Evolutionary conservation across 2,888 invertebrate species (phyloP).

Genomic region (Julus scanicus): DNA sequence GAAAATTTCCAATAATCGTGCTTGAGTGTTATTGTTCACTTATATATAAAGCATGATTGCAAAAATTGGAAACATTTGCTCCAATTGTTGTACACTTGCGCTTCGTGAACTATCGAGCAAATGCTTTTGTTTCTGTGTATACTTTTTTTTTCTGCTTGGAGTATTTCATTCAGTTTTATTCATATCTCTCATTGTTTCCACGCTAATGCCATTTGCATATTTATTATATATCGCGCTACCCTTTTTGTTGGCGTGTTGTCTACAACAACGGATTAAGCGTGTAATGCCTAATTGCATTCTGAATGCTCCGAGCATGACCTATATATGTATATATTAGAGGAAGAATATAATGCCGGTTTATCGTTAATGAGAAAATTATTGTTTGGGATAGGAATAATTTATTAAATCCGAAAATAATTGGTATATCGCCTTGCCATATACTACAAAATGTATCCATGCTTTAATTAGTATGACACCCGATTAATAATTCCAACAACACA

Average conservation of each 20-base stretch:
- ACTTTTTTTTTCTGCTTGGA: too few species aligned
- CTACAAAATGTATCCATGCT: not conserved
- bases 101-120: not conserved
- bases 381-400: not conserved
- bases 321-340: not conserved
- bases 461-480: not conserved
- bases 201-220: not conserved
- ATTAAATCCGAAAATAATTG: not conserved
- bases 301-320: slow-evolving; percentile 3
- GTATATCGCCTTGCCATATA: not conserved
- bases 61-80: too few species aligned
- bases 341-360: not conserved
- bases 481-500: too few species aligned
- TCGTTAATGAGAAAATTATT: slow-evolving; percentile 3
- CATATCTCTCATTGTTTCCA: too few species aligned
- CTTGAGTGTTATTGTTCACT: too few species aligned
- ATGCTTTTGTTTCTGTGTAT: not conserved
- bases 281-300: not conserved
- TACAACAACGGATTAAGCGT: not conserved
- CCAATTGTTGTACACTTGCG: too few species aligned
- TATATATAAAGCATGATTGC: too few species aligned
- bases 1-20: too few species aligned
- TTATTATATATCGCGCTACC: not conserved
- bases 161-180: too few species aligned
- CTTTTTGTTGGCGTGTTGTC: not conserved